Conservation (phyloP, 1,140 invertebrate genomes). For the Panonychus citri region DNA sequence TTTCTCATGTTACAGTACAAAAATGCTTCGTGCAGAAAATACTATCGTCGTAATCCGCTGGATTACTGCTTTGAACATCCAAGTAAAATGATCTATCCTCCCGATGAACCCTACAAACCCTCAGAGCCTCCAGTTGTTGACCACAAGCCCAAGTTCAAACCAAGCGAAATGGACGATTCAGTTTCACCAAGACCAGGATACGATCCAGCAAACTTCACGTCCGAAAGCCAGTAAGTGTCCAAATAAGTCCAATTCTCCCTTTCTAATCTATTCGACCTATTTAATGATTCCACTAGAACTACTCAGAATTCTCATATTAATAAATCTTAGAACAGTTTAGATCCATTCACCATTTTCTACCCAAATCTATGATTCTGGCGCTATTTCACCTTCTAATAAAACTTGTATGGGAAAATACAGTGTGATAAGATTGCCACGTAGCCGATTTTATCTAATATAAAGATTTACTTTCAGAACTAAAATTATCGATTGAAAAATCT, state of each 20-base stretch:
- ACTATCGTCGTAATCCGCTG: conserved; percentile 53
- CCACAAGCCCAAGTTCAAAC: conserved; percentile 9
- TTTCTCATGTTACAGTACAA: conserved; percentile 34
- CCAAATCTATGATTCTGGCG: too few relatives aligned
- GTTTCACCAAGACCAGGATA: conserved; percentile 37
- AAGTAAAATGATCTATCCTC: conserved; percentile 80
- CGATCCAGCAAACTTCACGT: conserved; percentile 40
- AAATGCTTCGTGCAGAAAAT: conserved; percentile 60
- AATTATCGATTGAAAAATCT: too few relatives aligned
- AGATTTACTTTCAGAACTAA: not conserved
- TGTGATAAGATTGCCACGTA: too few relatives aligned
- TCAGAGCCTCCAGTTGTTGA: conserved; percentile 26
- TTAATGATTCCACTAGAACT: too few relatives aligned
- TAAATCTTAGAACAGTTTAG: too few relatives aligned
- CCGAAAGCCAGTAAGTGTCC: conserved; percentile 60
- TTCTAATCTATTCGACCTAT: not conserved
- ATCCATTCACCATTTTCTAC: too few relatives aligned
- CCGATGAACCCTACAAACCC: conserved; percentile 44
- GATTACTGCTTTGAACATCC: conserved; percentile 62
- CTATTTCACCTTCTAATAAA: too few relatives aligned
- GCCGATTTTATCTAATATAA: too few relatives aligned
- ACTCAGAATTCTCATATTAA: too few relatives aligned
- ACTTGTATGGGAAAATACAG: too few relatives aligned
- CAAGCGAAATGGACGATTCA: conserved; percentile 15
- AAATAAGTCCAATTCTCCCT: not conserved